Evolutionary conservation across 2,113 vertebrate species (phyloP).

Genomic region (Platysternon megacephalum): DNA sequence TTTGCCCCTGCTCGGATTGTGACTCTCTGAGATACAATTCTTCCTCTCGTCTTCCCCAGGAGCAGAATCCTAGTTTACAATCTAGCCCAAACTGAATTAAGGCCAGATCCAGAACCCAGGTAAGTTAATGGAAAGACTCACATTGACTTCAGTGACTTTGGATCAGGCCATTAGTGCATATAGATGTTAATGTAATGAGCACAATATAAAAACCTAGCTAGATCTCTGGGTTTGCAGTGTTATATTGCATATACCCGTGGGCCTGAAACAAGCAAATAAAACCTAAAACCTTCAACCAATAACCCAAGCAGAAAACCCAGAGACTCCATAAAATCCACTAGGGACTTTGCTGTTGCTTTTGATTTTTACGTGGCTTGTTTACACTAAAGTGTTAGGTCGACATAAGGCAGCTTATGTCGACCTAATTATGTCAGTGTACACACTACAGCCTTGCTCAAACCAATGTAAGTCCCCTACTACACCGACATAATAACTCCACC

Average conservation of each 20-base stretch:
- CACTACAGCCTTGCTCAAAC: too few relatives aligned
- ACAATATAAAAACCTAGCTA: background rate
- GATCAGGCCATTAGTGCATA: background rate
- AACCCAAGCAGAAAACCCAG: background rate
- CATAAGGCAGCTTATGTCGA: too few relatives aligned
- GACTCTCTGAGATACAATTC: background rate
- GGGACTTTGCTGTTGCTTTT: background rate
- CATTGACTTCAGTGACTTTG: background rate
- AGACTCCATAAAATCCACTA: background rate
- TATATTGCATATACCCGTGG: background rate
- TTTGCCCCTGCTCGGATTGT: background rate
- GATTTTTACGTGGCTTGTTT: background rate
- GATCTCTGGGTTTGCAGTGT: background rate
- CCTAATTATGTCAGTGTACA: too few relatives aligned
- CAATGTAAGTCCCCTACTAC: too few relatives aligned
- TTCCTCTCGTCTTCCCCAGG: background rate
- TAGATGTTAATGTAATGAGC: background rate
- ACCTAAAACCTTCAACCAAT: background rate
- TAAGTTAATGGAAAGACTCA: background rate
- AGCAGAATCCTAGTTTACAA: background rate
- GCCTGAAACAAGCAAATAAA: background rate
- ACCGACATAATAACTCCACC: too few relatives aligned
- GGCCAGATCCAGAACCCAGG: too few relatives aligned
- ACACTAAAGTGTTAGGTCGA: too few relatives aligned
- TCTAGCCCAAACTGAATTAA: background rate